Evolutionary conservation across 1,140 invertebrate genomes (phyloP), one percentile per base, ranked within the genome.

Genomic region (Condylostylus longicornis): DNA sequence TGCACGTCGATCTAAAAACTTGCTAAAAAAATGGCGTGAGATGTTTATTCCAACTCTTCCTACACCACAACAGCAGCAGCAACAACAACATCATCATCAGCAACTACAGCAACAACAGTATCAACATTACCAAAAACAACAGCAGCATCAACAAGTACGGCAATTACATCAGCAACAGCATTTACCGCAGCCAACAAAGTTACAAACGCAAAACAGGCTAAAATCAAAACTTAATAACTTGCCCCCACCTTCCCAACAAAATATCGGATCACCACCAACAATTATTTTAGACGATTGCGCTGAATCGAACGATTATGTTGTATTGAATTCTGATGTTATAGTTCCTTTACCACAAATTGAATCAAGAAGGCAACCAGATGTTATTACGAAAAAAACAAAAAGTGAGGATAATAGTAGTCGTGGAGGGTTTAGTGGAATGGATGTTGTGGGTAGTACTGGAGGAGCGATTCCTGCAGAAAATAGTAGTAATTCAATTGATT

Each of bases 21-120:
- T 95, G 53, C 75, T 96, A 21, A 84, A 87, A 49, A 73, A 77
- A 65, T 96, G 89, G 90, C 74, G 88, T 45, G 77, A 81, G 64
- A 72, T 85, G 63, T 68, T 86, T 44, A 62, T 79, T n/a, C n/a
- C n/a, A n/a, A 52, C 57, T 17, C 54, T 54, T 15, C 54, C 57
- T 27, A 27, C 25, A 3, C 48, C 75, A 72, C 38, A 65, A 43
- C 53, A 58, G 50, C 37, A 2, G 14, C 51, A 53, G 31, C 39
- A 37, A 10, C 33, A 35, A 21, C 33, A 35, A 17, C 38, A 50
- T n/a, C 35, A n/a, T n/a, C n/a, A n/a, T n/a, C n/a, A n/a, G n/a
- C n/a, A n/a, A n/a, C n/a, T n/a, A n/a, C n/a, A n/a, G 23, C 27
- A 19, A 20, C 30, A 31, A 9, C 17, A 25, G 22, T 25, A 38